Evolutionary conservation across 1,140 invertebrate genomes (phyloP).

Genomic region (Ceratitis capitata): DNA sequence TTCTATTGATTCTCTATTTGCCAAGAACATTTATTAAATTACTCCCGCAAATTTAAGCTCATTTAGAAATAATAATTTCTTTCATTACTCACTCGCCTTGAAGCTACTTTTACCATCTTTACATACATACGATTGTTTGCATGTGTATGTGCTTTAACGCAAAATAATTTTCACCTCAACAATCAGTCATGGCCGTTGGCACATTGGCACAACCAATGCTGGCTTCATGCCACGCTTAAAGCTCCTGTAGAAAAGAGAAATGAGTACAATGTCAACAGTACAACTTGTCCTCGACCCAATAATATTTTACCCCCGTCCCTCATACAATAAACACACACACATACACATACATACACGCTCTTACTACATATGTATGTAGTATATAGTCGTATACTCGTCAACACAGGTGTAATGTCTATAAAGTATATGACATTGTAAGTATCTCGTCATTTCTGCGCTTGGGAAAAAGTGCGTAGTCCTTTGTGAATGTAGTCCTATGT

Average conservation of each 20-base stretch:
- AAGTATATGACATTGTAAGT: not conserved
- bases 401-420: not conserved
- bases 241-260: not conserved
- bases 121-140: not conserved
- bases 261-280: not conserved
- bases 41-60: not conserved
- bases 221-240: not conserved
- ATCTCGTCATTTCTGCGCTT: too few species aligned
- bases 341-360: not conserved
- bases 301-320: not conserved
- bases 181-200: not conserved
- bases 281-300: constrained; percentile 1
- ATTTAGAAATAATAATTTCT: not conserved
- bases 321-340: not conserved
- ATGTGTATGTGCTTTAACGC: not conserved
- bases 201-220: not conserved
- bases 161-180: constrained; percentile 1
- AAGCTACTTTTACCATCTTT: not conserved
- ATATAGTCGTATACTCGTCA: too few species aligned
- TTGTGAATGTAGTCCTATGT: not conserved
- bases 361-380: too few species aligned
- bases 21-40: not conserved
- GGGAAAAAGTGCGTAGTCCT: not conserved
- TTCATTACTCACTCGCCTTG: not conserved
- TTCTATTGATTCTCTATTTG: too few species aligned